Evolutionary conservation across 2,113 vertebrate genomes (phyloP).

Genomic region (Protobothrops mucrosquamatus): DNA sequence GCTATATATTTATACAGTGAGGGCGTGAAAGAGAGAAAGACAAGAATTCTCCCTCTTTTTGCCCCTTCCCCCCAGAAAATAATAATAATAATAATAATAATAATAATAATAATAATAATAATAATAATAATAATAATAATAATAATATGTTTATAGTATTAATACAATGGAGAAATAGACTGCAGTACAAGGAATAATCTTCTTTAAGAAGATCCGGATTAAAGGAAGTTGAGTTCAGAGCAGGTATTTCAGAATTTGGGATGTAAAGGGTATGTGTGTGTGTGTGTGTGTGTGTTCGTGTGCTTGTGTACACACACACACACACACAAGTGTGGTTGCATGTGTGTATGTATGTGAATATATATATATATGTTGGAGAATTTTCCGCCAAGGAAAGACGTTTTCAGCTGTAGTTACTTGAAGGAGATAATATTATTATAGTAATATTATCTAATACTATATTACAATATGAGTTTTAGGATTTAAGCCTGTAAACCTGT

Average conservation of each 20-base stretch:
- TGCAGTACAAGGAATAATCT: neutral
- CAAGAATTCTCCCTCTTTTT: neutral
- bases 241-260: neutral
- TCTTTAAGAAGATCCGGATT: neutral
- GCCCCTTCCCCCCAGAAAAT: neutral
- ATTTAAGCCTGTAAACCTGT: slow-evolving; percentile 81
- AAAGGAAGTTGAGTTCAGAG: neutral
- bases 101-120: no score
- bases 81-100: neutral
- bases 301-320: no score
- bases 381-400: neutral
- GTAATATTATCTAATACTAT: slow-evolving; percentile 15
- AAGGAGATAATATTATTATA: slow-evolving; percentile 35
- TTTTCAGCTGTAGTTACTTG: slow-evolving; percentile 63
- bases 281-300: neutral
- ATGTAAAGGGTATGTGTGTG: neutral
- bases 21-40: neutral
- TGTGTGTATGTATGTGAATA: no score
- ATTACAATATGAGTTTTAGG: slow-evolving; percentile 58
- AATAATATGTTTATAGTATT: neutral
- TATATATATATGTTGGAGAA: neutral
- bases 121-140: neutral
- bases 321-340: no score
- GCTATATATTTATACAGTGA: neutral
- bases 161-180: neutral